Percentiles rank a stretch among this genome's conserved stretches.
Conservation (phyloP, 2,888 invertebrate species). For the Acanthoscelides obtectus region DNA sequence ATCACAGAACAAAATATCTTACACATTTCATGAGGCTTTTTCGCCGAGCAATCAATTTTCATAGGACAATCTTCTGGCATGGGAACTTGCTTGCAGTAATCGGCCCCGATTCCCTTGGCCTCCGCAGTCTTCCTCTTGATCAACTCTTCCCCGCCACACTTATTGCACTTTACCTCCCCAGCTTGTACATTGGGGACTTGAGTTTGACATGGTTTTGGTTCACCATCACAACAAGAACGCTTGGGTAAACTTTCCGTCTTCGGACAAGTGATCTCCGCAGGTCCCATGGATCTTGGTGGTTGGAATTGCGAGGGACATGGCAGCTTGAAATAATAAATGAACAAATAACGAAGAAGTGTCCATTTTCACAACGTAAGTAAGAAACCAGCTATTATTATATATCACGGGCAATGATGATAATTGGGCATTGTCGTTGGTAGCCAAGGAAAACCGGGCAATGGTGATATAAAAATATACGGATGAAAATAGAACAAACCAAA, state of each 20-base stretch:
- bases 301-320: neutral
- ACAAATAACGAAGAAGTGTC: too few relatives aligned
- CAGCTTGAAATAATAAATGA: neutral
- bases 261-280: neutral
- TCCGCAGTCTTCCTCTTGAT: neutral
- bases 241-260: neutral
- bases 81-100: slow-evolving; percentile 9
- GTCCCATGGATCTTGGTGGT: neutral
- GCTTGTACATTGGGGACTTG: neutral
- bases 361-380: too few relatives aligned
- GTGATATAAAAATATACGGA: too few relatives aligned
- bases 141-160: neutral
- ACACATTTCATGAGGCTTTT: neutral
- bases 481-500: too few relatives aligned
- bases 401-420: too few relatives aligned
- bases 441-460: too few relatives aligned
- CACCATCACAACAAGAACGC: neutral
- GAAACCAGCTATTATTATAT: too few relatives aligned
- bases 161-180: neutral
- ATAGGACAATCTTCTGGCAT: slow-evolving; percentile 15
- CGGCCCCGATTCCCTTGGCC: neutral
- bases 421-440: too few relatives aligned
- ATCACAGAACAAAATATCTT: too few relatives aligned
- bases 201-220: neutral
- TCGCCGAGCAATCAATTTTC: slow-evolving; percentile 6